Evolutionary conservation across 2,113 vertebrate genomes (phyloP).

Genomic region (Phalacrocorax carbo): DNA sequence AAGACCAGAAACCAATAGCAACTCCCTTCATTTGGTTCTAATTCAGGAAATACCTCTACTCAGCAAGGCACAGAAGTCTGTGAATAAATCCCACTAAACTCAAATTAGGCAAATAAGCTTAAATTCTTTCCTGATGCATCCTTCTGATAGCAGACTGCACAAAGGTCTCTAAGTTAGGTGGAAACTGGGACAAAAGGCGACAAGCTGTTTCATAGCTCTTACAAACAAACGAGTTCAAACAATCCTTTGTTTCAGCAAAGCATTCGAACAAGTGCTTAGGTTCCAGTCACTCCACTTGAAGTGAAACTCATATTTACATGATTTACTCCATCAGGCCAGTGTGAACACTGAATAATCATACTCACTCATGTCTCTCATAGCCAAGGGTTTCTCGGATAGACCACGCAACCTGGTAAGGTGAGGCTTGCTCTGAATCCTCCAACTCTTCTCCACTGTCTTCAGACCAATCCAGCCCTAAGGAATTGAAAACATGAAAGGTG

Average conservation of each 20-base stretch:
- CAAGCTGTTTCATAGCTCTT: slow-evolving; percentile 7
- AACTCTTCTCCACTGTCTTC: slow-evolving; percentile 94
- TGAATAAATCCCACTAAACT: neutral
- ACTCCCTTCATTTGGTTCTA: neutral
- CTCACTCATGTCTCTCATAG: slow-evolving; percentile 78
- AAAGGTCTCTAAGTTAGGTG: neutral
- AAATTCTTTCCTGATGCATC: slow-evolving; percentile 3
- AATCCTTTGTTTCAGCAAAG: slow-evolving; percentile 21
- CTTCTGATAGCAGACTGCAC: neutral
- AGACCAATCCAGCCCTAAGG: slow-evolving; percentile 95
- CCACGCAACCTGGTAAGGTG: slow-evolving; percentile 85
- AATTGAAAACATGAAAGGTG: neutral
- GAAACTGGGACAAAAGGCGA: neutral
- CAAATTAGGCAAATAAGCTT: neutral
- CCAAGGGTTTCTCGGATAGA: slow-evolving; percentile 80
- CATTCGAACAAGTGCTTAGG: neutral
- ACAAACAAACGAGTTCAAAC: neutral
- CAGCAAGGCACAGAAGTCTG: neutral
- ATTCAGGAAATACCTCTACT: neutral
- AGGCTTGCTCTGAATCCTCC: slow-evolving; percentile 83
- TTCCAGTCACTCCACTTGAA: slow-evolving; percentile 8
- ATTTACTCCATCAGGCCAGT: neutral
- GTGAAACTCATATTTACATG: neutral
- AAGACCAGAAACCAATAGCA: neutral
- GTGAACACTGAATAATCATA: neutral